Evolutionary conservation across 2,888 invertebrate species (phyloP).

Genomic region (Nymphalis polychloros): DNA sequence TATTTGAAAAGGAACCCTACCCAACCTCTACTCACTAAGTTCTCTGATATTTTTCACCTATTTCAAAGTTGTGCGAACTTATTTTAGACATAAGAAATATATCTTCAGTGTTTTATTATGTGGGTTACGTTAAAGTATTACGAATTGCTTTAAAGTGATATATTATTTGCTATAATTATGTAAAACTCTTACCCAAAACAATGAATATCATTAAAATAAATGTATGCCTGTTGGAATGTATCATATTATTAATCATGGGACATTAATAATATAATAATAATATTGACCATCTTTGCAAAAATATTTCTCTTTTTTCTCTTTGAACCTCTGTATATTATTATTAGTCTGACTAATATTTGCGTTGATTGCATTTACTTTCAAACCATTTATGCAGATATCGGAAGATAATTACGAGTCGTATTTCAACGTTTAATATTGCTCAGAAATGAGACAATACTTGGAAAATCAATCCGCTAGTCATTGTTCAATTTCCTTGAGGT

Average conservation of each 20-base stretch:
- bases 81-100: conserved; percentile 2
- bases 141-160: too few relatives aligned
- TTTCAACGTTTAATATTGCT: background rate
- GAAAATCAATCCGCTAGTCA: background rate
- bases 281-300: too few relatives aligned
- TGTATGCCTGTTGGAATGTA: too few relatives aligned
- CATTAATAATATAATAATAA: too few relatives aligned
- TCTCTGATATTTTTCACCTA: conserved; percentile 14
- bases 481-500: background rate
- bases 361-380: background rate
- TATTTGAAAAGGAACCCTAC: conserved; percentile 41
- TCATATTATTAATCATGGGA: too few relatives aligned
- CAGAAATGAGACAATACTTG: background rate
- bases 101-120: background rate
- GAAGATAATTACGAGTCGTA: background rate
- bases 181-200: too few relatives aligned
- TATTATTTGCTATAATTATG: too few relatives aligned
- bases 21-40: conserved; percentile 20
- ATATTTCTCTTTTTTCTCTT: too few relatives aligned
- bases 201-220: too few relatives aligned
- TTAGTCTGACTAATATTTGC: too few relatives aligned
- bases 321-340: too few relatives aligned
- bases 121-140: too few relatives aligned
- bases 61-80: conserved; percentile 11
- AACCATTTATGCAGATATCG: background rate